Base-by-base conservation (phyloP, 2,888 invertebrate genomes). In the Dasypogon diadema region DNA sequence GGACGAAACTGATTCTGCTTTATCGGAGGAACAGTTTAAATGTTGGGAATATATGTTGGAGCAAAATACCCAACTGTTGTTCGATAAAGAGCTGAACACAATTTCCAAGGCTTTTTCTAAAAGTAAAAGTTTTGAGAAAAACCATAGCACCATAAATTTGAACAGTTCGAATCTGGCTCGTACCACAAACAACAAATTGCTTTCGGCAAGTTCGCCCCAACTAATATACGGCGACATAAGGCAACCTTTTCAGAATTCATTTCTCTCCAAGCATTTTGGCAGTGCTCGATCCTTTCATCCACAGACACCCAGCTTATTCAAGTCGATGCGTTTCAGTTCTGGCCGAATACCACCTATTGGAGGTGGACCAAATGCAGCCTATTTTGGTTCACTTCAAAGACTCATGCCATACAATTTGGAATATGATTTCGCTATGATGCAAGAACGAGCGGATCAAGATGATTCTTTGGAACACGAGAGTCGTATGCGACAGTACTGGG, bases 1-100 rank as follows among this genome's bases (percentile, higher is more conserved):
- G 1, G 88, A 89, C 70, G 89, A 90, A 81, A 87, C 87, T 2
- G 89, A 89, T 83, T 89, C 88, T 0, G 89, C 87, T 6, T 87
- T 92, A 76, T 92, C 93, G 1, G 95, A 95, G 81, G 96, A 96
- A 83, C 95, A 95, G 83, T 95, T 94, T 82, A 93, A 95, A 83
- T 96, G 95, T 83, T 96, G 96, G 96, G 96, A 96, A 81, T 96
- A 96, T 81, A 95, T 96, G 94, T 85, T 96, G 60, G 96, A 96
- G 82, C 94, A 95, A 84, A 96, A 96, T 81, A 95, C 95, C 0
- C 95, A 95, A 83, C 87, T 95, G 83, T 83, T 96, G 1, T 96
- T 96, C 81, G 95, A 95, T 84, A 95, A 95, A 82, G 96, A 96
- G 84, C 84, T 95, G 63, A 94, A 95, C 81, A 93, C 94, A 37